Conservation (phyloP, 2,888 invertebrate species). For the Lathronympha strigana region DNA sequence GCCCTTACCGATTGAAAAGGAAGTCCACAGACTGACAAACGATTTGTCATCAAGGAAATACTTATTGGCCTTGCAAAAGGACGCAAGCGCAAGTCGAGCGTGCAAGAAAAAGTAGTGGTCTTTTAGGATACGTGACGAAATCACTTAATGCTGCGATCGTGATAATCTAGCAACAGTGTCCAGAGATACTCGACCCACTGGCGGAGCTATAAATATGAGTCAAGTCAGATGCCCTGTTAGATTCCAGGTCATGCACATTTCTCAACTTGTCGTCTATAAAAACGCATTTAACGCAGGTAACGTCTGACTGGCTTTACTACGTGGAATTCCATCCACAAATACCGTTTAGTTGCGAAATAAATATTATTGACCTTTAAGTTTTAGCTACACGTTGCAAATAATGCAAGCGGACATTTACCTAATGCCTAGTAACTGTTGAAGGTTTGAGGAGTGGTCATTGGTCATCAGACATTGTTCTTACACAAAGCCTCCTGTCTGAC, state of each 20-base stretch:
- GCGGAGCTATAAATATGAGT: conserved; percentile 4
- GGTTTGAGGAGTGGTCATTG: background rate
- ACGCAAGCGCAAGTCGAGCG: conserved; percentile 58
- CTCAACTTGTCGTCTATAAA: background rate
- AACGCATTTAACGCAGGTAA: background rate
- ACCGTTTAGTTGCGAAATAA: no score
- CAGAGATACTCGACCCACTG: conserved; percentile 6
- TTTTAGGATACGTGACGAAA: conserved; percentile 30
- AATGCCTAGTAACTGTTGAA: background rate
- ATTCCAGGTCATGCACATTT: conserved; percentile 1
- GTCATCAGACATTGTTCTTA: no score
- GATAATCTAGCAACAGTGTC: background rate
- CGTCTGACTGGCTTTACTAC: no score
- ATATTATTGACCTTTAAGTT: no score
- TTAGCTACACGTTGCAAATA: no score
- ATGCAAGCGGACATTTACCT: no score
- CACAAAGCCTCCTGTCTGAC: background rate
- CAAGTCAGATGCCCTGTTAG: conserved; percentile 10
- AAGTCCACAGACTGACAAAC: conserved; percentile 37
- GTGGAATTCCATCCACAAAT: no score
- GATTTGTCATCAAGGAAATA: conserved; percentile 62
- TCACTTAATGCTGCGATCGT: background rate
- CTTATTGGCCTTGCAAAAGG: conserved; percentile 61
- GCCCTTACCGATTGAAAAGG: conserved; percentile 35
- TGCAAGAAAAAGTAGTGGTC: conserved; percentile 54